Percentiles rank a stretch among this genome's conserved stretches.
Conservation (phyloP, 2,888 invertebrate species). For the Molanna angustata region DNA sequence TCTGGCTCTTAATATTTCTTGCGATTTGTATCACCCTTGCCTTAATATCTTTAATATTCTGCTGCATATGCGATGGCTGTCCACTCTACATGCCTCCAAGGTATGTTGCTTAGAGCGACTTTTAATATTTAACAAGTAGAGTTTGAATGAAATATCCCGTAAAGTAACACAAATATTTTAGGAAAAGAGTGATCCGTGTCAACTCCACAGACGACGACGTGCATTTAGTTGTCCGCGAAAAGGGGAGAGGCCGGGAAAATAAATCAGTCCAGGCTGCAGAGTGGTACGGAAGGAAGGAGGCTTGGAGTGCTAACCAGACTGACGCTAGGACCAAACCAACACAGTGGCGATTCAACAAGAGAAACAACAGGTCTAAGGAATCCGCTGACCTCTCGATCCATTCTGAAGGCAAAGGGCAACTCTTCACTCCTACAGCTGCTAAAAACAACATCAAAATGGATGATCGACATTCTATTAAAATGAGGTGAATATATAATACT, state of each 20-base stretch:
- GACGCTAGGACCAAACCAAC: conserved; percentile 66
- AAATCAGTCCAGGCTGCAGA: conserved; percentile 75
- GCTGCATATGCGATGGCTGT: conserved; percentile 82
- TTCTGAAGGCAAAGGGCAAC: conserved; percentile 41
- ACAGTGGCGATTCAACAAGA: conserved; percentile 72
- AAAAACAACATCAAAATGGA: conserved; percentile 39
- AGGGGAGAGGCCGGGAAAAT: conserved; percentile 67
- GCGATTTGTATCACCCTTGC: conserved; percentile 72
- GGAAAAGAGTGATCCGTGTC: conserved; percentile 72
- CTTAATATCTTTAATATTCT: conserved; percentile 69
- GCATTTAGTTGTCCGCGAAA: conserved; percentile 70
- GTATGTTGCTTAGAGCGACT: conserved; percentile 41
- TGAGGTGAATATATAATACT: conserved; percentile 39
- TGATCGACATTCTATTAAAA: conserved; percentile 33
- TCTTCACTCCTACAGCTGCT: conserved; percentile 47
- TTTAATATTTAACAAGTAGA: conserved; percentile 20
- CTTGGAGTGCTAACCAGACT: conserved; percentile 79
- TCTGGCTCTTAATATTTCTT: conserved; percentile 76
- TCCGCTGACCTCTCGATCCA: conserved; percentile 47
- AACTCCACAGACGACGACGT: conserved; percentile 72
- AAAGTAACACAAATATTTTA: conserved; percentile 53
- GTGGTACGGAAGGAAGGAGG: conserved; percentile 75
- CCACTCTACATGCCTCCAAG: conserved; percentile 78
- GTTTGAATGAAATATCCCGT: conserved; percentile 31
- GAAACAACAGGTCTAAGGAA: conserved; percentile 55